These are phyloP conservation scores for Paratrypauchen microcephalus DNA, from an alignment of 2,797 vertebrate species.

Conservation along the genomic window DNA sequence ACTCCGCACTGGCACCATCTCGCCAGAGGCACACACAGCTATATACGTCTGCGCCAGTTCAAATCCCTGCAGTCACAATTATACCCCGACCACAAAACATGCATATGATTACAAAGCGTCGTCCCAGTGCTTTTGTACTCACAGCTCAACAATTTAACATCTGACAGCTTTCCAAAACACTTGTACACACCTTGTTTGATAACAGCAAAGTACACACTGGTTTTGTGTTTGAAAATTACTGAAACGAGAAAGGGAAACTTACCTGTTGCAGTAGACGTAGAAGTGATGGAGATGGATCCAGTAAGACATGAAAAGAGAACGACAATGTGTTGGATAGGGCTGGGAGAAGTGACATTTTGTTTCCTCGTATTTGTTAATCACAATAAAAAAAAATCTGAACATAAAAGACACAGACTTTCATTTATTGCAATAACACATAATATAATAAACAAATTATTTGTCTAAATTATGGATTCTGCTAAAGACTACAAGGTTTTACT, in stretches of 20 bases:
- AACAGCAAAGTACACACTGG: conserved; percentile 20
- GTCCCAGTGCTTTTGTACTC: conserved; percentile 9
- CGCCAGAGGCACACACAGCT: conserved; percentile 23
- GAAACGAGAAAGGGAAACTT: conserved; percentile 30
- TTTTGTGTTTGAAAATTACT: background rate
- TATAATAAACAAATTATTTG: no score
- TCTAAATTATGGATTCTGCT: no score
- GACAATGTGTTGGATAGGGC: conserved; percentile 12
- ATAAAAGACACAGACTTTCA: no score
- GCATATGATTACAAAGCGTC: conserved; percentile 13
- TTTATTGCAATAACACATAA: no score
- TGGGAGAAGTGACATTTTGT: background rate
- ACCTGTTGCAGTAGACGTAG: conserved; percentile 29
- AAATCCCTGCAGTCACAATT: conserved; percentile 39
- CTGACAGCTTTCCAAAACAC: conserved; percentile 15
- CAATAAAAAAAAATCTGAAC: no score
- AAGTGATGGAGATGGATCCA: conserved; percentile 7
- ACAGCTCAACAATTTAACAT: conserved; percentile 15
- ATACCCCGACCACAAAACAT: conserved; percentile 28
- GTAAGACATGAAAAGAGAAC: conserved; percentile 37
- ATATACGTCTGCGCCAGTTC: conserved; percentile 2
- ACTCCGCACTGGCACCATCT: conserved; percentile 33
- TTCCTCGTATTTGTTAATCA: no score
- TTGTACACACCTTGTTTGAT: conserved; percentile 15
- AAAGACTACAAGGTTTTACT: no score